These are phyloP conservation scores for Agapetus fuscipes DNA, from an alignment of 2,888 invertebrate genomes.

Conservation along the genomic window DNA sequence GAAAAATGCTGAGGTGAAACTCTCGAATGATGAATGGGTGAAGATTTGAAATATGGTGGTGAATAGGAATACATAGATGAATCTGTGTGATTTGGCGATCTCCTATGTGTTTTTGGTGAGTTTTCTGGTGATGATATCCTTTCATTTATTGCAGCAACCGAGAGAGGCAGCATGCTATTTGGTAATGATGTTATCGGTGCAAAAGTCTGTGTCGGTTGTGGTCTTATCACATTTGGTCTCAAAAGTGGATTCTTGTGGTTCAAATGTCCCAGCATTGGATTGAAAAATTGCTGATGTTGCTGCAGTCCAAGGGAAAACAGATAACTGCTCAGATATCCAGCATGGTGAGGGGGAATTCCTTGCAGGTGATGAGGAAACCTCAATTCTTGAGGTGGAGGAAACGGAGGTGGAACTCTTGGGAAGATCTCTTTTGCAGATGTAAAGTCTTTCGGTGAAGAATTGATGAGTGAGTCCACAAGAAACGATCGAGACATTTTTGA, in stretches of 20 bases:
- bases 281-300: slow-evolving; percentile 46
- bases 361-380: slow-evolving; percentile 37
- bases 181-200: slow-evolving; percentile 31
- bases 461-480: slow-evolving; percentile 69
- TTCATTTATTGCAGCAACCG: slow-evolving; percentile 11
- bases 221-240: slow-evolving; percentile 28
- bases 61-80: slow-evolving; percentile 34
- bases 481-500: slow-evolving; percentile 70
- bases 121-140: slow-evolving; percentile 10
- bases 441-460: slow-evolving; percentile 49
- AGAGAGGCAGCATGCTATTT: slow-evolving; percentile 24
- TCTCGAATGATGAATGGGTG: slow-evolving; percentile 20
- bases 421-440: slow-evolving; percentile 36
- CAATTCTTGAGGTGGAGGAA: slow-evolving; percentile 30
- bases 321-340: slow-evolving; percentile 54
- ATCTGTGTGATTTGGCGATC: slow-evolving; percentile 36
- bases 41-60: slow-evolving; percentile 24
- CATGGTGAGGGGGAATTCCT: slow-evolving; percentile 47
- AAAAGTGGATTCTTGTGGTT: slow-evolving; percentile 38
- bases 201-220: slow-evolving; percentile 31
- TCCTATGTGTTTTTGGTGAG: slow-evolving; percentile 20
- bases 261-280: slow-evolving; percentile 40
- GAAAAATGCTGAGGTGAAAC: slow-evolving; percentile 23
- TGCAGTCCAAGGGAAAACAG: slow-evolving; percentile 55
- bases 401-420: slow-evolving; percentile 33